Evolutionary conservation across 2,888 invertebrate genomes (phyloP), one percentile per base, ranked within the genome.

Genomic region (Hoplodrina ambigua): DNA sequence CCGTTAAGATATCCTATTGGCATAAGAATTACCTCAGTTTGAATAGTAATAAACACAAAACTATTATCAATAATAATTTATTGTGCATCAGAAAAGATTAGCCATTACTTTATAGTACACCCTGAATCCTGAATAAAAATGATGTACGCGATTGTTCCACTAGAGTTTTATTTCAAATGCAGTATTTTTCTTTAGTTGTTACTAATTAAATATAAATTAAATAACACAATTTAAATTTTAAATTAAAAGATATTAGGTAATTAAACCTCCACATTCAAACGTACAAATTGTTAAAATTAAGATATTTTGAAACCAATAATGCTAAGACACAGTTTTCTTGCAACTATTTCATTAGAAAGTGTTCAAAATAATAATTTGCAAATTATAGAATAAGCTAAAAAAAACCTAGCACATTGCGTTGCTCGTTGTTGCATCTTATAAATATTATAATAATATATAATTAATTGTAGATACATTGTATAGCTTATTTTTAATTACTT

Each of bases 401-500:
- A 50, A 69, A 50, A 46, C 63, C 25, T 64, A 49, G 50, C 69
- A 61, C 44, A 41, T 46, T 59, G n/a, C 52, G 60, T 76, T 59
- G 81, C 65, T 75, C 60, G 64, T 63, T 65, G 30, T 66, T 41
- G 60, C 55, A 66, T 63, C 56, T 25, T 67, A 72, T 54, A 68
- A 58, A 69, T 70, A 79, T 67, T 53, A 82, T 68, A 56, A 79
- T 69, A 56, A 82, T 73, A 58, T 71, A 58, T 66, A 69, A 73
- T 46, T 46, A 17, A 46, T 46, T 85, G 73, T 73, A 80, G 62
- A 84, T 69, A 73, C 56, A 71, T 67, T 77, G 72, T 81, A 82
- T 73, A 79, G 71, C 73, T 71, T 75, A 69, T 53, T 75, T 77
- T 79, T 76, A 85, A 82, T 79, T 52, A 72, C 33, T 11, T 72